Base-by-base conservation (phyloP, 2,113 vertebrate species). In the Pitta sordida region DNA sequence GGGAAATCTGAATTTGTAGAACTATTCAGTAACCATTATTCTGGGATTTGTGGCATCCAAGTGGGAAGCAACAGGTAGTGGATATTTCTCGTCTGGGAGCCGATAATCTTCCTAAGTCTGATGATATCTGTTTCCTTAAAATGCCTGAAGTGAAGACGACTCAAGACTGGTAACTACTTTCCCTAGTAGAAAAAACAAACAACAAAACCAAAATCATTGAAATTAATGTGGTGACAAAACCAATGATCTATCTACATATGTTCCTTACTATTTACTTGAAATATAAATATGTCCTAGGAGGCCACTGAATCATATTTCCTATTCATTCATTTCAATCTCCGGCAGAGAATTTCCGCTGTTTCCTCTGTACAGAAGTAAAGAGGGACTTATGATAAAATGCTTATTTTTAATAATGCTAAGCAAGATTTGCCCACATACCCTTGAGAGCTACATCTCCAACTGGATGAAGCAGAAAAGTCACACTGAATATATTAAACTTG, bases 351-450 rank as follows among this genome's bases (percentile, higher is more conserved):
- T 90, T 85, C 41, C 41, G 18, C 14, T 83, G 14, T 52, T 90
- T 78, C 13, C 4, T 64, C 27, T 17, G 1, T 21, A 71, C 5
- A 78, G 48, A 86, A 81, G 15, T 86, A 75, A 51, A 51, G 14
- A 23, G 19, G 83, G 34, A 60, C 3, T 32, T 69, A 34, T 9
- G 20, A 68, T 69, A 85, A 93, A 82, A 73, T 12, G 91, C 85
- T 93, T 92, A 11, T 88, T 95, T 97, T 94, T 89, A 94, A 96
- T 95, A 92, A 74, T 43, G 7, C 9, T 83, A 83, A 84, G 24
- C 19, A 93, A 94, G 34, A 87, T 58, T 88, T 91, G 70, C 60
- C 23, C 24, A 15, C 53, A 69, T 69, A 34, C 43, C 24, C 58
- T 44, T 52, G 26, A 83, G 17, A 89, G 19, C 46, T 83, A 37